Percentiles rank a stretch among this genome's conserved stretches.
These are phyloP conservation scores for Cydia splendana DNA, from an alignment of 1,140 invertebrate species.

Conservation along the genomic window DNA sequence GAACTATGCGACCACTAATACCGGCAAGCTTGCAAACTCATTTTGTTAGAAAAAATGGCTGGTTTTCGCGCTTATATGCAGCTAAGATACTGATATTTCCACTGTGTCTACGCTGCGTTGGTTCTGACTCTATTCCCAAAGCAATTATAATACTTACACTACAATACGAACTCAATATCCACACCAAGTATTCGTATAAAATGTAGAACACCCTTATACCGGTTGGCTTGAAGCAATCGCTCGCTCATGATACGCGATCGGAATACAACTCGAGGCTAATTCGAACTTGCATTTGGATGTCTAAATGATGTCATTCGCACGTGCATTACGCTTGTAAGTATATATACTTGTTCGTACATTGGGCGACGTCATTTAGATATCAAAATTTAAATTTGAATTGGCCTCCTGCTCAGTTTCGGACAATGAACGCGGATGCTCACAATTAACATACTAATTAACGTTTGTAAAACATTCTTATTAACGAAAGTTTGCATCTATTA, in stretches of 20 bases:
- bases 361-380: too few species aligned
- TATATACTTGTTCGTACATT: too few species aligned
- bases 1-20: too few species aligned
- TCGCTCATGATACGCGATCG: not conserved
- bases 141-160: not conserved
- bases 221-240: not conserved
- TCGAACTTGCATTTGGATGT: too few species aligned
- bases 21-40: not conserved
- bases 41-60: not conserved
- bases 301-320: too few species aligned
- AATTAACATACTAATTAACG: conserved; percentile 24
- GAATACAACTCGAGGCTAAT: too few species aligned
- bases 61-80: not conserved
- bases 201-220: not conserved
- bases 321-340: too few species aligned
- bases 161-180: not conserved
- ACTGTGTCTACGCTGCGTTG: not conserved
- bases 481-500: conserved; percentile 26
- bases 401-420: conserved; percentile 18
- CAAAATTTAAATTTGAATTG: not conserved
- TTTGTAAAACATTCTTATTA: conserved; percentile 17
- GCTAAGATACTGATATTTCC: not conserved
- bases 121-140: not conserved
- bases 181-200: not conserved
- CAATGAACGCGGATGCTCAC: conserved; percentile 20